A percentile compares a stretch with the other conserved stretches of the same genome.
phyloP scores from a whole-genome alignment of 2,888 invertebrate genomes.

The Alitta virens region DNA sequence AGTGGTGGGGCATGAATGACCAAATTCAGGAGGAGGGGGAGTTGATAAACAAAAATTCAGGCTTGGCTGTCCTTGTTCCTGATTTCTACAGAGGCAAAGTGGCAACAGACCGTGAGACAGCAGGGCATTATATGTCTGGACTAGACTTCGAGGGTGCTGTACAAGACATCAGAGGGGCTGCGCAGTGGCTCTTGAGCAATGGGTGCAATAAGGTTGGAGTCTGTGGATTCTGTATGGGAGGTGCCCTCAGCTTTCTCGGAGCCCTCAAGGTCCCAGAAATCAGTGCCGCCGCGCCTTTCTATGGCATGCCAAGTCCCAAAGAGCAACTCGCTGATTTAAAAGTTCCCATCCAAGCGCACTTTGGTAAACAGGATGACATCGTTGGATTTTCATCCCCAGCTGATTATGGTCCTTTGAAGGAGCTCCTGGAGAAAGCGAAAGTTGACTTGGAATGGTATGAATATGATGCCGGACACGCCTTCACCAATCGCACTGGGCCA shows the following conservation, averaged over 20 bases:
- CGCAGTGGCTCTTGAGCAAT: constrained; percentile 32
- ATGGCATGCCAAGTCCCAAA: constrained; percentile 41
- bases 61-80: constrained; percentile 32
- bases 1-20: constrained; percentile 47
- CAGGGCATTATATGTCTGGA: constrained; percentile 42
- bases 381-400: constrained; percentile 42
- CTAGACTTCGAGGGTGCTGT: constrained; percentile 49
- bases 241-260: constrained; percentile 42
- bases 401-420: constrained; percentile 34
- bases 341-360: constrained; percentile 48
- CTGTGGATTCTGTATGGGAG: constrained; percentile 54
- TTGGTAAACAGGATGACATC: constrained; percentile 38
- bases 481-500: not conserved
- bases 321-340: constrained; percentile 41
- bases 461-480: not conserved
- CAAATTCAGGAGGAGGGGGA: constrained; percentile 41
- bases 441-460: not conserved
- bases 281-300: constrained; percentile 47
- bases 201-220: constrained; percentile 48
- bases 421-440: constrained; percentile 18
- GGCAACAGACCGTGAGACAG: constrained; percentile 40
- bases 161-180: constrained; percentile 40
- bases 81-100: constrained; percentile 45
- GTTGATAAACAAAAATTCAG: constrained; percentile 35
- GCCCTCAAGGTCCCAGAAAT: constrained; percentile 38